Evolutionary conservation across 2,797 vertebrate species (phyloP).

Genomic region (Rhadinocentrus ornatus): DNA sequence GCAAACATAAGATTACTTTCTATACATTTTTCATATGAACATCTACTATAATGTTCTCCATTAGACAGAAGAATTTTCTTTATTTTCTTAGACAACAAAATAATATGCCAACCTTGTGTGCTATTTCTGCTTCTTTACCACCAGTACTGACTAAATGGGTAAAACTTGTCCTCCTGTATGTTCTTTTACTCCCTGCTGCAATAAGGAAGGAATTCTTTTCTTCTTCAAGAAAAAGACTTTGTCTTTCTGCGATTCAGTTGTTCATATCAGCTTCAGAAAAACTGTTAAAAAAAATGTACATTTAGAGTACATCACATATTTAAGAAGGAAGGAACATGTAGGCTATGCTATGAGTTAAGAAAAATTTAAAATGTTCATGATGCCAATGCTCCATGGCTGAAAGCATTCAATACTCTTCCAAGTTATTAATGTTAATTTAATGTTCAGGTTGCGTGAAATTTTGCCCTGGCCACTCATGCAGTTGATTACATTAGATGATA

Average conservation of each 20-base stretch:
- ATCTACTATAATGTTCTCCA: background rate
- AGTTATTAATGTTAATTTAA: constrained; percentile 11
- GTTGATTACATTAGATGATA: constrained; percentile 8
- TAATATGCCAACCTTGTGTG: background rate
- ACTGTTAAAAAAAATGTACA: too few species aligned
- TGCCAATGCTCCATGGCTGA: background rate
- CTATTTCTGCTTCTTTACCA: background rate
- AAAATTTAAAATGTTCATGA: background rate
- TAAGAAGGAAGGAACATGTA: too few species aligned
- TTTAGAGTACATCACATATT: too few species aligned
- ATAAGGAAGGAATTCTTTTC: background rate
- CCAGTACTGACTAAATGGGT: background rate
- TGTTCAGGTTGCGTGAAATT: constrained; percentile 14
- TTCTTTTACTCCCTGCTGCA: background rate
- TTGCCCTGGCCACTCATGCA: background rate
- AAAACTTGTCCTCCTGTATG: background rate
- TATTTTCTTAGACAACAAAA: background rate
- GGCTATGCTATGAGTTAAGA: too few species aligned
- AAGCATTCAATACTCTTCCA: background rate
- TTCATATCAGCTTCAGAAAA: background rate
- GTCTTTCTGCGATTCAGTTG: too few species aligned
- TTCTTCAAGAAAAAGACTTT: too few species aligned
- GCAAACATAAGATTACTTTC: background rate
- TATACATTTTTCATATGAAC: background rate
- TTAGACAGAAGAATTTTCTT: background rate